Evolutionary conservation across 2,888 invertebrate species (phyloP).

Genomic region (Synanthedon vespiformis): DNA sequence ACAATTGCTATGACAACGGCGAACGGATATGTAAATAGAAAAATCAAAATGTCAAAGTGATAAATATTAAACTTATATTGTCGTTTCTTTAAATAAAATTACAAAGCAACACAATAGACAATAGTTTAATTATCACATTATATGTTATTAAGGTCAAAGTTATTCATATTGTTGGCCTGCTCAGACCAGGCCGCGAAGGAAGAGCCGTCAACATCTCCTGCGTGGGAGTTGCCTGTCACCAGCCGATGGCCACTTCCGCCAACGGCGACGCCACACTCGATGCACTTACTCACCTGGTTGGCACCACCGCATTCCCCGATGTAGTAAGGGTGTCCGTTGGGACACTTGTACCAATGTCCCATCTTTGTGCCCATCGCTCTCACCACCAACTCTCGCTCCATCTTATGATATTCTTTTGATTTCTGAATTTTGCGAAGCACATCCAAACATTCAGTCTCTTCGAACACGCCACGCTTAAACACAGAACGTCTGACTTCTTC

Average conservation of each 20-base stretch:
- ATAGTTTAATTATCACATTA: too few relatives aligned
- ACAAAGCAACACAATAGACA: too few relatives aligned
- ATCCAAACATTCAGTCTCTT: constrained; percentile 20
- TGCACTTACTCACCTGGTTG: constrained; percentile 57
- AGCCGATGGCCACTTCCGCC: constrained; percentile 68
- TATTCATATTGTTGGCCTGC: constrained; percentile 42
- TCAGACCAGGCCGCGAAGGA: constrained; percentile 58
- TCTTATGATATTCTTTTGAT: constrained; percentile 22
- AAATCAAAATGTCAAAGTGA: too few relatives aligned
- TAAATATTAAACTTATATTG: too few relatives aligned
- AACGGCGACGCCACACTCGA: constrained; percentile 68
- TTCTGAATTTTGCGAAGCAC: constrained; percentile 13
- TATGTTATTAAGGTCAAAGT: constrained; percentile 18
- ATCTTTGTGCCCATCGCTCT: constrained; percentile 64
- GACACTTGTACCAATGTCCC: constrained; percentile 80
- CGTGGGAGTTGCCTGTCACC: constrained; percentile 48
- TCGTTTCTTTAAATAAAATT: too few relatives aligned
- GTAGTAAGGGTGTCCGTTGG: constrained; percentile 75
- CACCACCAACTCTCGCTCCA: constrained; percentile 55
- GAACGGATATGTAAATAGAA: too few relatives aligned
- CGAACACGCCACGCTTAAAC: constrained; percentile 20
- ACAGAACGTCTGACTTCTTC: constrained; percentile 18
- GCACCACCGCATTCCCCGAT: constrained; percentile 79
- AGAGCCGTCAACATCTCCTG: constrained; percentile 69
- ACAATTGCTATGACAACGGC: too few relatives aligned